Evolutionary conservation across 1,140 invertebrate genomes (phyloP), one percentile per base, ranked within the genome.

Genomic region (Pseudomyrmex sp.): DNA sequence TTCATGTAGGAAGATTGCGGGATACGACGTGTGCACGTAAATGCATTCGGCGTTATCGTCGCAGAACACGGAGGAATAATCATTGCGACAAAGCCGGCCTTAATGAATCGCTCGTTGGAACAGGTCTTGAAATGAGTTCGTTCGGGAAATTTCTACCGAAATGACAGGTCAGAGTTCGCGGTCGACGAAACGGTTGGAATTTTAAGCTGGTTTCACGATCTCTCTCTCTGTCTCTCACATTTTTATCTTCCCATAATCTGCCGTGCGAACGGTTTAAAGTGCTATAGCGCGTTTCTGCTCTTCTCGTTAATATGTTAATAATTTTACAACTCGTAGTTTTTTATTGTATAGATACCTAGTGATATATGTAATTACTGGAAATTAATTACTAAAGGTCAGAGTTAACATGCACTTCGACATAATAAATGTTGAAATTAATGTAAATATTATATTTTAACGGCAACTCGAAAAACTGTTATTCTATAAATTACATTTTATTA

Each of bases 21-120:
- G 13, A 18, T 66, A 77, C 50, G 62, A 52, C 59, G 26, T 77
- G 48, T n/a, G 15, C 56, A 76, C 23, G 59, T 23, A 75, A 46
- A 46, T 76, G 72, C 66, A 72, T 80, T 79, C 35, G 20, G 63
- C 9, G 65, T 3, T 44, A 72, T 63, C 63, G 50, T 63, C 18
- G 48, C 23, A 48, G 79, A 75, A 72, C 66, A 56, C 46, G 54
- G 35, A 10, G 58, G 83, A 79, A 85, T 80, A 85, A 86, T 88
- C 75, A 68, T 80, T 56, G 82, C 82, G 70, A 82, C 83, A 59
- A 59, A 74, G 77, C 59, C 70, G 52, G 73, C 68, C 76, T 87
- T 88, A 82, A 89, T 85, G 87, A 89, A 88, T 88, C 58, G 83
- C 52, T 68, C 82, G 85, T 44, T 54, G 80, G 54, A 89, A 88